Conservation (phyloP, 1,140 invertebrate species). For the Rhynchophorus ferrugineus region DNA sequence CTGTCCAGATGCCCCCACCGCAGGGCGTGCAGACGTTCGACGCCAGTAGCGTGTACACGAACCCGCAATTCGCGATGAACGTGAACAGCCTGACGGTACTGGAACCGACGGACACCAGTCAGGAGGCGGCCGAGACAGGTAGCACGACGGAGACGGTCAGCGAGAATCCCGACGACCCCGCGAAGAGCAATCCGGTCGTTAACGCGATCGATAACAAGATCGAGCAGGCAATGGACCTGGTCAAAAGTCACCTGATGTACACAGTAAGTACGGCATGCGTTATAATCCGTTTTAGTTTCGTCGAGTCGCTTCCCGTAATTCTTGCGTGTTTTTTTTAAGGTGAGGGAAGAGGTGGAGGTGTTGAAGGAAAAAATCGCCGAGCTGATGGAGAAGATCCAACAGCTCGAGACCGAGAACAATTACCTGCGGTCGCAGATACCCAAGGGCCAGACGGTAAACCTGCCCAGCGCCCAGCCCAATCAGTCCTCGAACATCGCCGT, state of each 20-base stretch:
- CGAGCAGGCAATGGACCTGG: slow-evolving; percentile 64
- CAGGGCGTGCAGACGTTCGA: slow-evolving; percentile 25
- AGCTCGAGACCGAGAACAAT: slow-evolving; percentile 54
- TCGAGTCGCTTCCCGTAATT: background rate
- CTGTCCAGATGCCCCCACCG: slow-evolving; percentile 10
- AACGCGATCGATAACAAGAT: slow-evolving; percentile 62
- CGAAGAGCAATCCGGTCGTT: slow-evolving; percentile 38
- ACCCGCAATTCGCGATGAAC: slow-evolving; percentile 34
- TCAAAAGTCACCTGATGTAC: slow-evolving; percentile 65
- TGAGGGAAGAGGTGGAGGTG: slow-evolving; percentile 61
- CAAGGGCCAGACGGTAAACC: slow-evolving; percentile 25
- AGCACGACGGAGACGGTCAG: slow-evolving; percentile 23
- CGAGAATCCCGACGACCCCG: slow-evolving; percentile 33
- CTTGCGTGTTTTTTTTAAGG: slow-evolving; percentile 6
- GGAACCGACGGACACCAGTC: slow-evolving; percentile 24
- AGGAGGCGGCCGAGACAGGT: slow-evolving; percentile 21
- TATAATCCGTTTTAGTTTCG: background rate
- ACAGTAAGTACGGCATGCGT: slow-evolving; percentile 49
- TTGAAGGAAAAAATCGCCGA: slow-evolving; percentile 59
- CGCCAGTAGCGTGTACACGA: slow-evolving; percentile 33
- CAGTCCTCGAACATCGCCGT: slow-evolving; percentile 16
- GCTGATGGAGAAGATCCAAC: slow-evolving; percentile 52
- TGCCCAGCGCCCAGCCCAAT: slow-evolving; percentile 13
- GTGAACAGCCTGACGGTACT: slow-evolving; percentile 33
- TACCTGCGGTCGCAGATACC: slow-evolving; percentile 39